Evolutionary conservation across 2,888 invertebrate genomes (phyloP).

Genomic region (Cylindroiulus punctatus): DNA sequence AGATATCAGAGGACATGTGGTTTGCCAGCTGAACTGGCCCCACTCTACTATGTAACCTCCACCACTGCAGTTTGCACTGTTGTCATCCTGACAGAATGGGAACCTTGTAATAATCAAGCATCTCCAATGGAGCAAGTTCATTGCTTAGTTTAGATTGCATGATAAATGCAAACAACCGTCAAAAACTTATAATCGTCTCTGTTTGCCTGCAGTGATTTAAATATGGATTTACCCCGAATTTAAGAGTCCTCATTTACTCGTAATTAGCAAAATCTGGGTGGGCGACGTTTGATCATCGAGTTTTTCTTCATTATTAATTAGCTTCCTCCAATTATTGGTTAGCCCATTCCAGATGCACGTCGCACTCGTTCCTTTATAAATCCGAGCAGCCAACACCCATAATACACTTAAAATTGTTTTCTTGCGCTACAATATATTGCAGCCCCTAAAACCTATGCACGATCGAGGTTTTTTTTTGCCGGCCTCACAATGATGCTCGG

Average conservation of each 20-base stretch:
- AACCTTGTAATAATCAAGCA: too few relatives aligned
- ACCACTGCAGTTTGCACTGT: too few relatives aligned
- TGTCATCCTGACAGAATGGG: too few relatives aligned
- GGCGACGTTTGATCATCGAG: not conserved
- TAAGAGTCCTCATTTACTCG: too few relatives aligned
- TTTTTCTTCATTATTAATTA: slow-evolving; percentile 12
- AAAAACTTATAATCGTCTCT: not conserved
- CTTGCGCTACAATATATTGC: slow-evolving; percentile 4
- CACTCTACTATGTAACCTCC: too few relatives aligned
- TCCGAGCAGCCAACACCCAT: slow-evolving; percentile 45
- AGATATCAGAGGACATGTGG: too few relatives aligned
- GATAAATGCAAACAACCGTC: too few relatives aligned
- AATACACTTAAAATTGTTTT: slow-evolving; percentile 40
- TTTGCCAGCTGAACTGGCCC: too few relatives aligned
- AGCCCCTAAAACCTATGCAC: not conserved
- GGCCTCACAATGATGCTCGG: not conserved
- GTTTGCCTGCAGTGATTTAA: too few relatives aligned
- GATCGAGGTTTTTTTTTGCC: slow-evolving; percentile 17
- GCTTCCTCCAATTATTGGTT: slow-evolving; percentile 7
- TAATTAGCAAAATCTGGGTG: slow-evolving; percentile 9
- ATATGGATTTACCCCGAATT: too few relatives aligned
- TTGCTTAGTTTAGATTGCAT: too few relatives aligned
- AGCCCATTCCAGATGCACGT: not conserved
- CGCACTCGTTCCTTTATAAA: not conserved
- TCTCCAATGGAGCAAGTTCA: too few relatives aligned